Conservation (phyloP, 2,113 vertebrate species). For the Cercocebus atys region DNA sequence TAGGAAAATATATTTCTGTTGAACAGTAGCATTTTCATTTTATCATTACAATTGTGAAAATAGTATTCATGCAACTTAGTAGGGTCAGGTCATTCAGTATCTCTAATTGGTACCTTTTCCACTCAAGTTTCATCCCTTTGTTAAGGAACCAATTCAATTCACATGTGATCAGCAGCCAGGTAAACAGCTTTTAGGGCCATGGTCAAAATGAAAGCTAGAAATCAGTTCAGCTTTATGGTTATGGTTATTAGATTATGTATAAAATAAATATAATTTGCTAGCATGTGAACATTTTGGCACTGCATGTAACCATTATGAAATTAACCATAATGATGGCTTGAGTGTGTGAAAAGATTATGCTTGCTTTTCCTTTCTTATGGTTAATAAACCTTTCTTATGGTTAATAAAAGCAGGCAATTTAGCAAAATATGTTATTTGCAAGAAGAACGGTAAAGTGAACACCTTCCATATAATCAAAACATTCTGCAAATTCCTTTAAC, state of each 20-base stretch:
- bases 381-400: background rate
- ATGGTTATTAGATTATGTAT: background rate
- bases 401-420: background rate
- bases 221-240: background rate
- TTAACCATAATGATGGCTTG: background rate
- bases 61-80: background rate
- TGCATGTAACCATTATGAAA: background rate
- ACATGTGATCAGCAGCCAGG: background rate
- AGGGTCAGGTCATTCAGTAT: background rate
- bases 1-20: background rate
- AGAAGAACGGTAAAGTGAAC: background rate
- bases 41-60: background rate
- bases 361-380: background rate
- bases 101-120: background rate
- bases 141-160: background rate
- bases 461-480: background rate
- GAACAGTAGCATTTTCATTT: background rate
- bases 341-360: background rate
- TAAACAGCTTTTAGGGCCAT: background rate
- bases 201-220: constrained; percentile 13
- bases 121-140: background rate
- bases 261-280: background rate
- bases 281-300: background rate
- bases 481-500: background rate
- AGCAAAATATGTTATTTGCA: background rate